A percentile compares a stretch with the other conserved stretches of the same genome.
Conservation (phyloP, 2,797 vertebrate genomes). For the Meda fulgida region DNA sequence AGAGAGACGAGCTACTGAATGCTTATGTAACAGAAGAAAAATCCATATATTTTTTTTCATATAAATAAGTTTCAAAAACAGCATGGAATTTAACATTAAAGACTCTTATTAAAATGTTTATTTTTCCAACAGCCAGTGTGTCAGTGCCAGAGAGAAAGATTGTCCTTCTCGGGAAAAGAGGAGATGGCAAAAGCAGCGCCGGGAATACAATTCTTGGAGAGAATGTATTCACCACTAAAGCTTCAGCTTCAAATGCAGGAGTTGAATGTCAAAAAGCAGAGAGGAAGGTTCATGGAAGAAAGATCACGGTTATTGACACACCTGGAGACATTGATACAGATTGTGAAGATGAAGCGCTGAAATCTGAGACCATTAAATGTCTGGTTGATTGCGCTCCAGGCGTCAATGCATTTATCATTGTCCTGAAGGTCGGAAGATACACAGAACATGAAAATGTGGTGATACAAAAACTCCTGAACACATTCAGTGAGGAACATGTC, state of each 20-base stretch:
- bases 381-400: too few relatives aligned
- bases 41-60: too few relatives aligned
- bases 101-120: not conserved
- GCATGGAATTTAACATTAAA: not conserved
- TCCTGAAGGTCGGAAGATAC: too few relatives aligned
- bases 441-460: too few relatives aligned
- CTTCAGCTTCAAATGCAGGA: not conserved
- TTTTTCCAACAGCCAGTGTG: conserved; percentile 1
- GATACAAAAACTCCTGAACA: not conserved
- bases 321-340: conserved; percentile 38
- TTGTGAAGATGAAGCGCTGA: not conserved
- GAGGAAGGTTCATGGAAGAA: not conserved
- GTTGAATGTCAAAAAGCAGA: not conserved
- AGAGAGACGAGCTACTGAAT: not conserved
- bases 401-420: too few relatives aligned
- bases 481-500: too few relatives aligned
- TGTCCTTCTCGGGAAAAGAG: conserved; percentile 46
- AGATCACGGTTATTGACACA: conserved; percentile 33
- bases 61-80: too few relatives aligned
- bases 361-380: too few relatives aligned
- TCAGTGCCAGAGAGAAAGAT: conserved; percentile 21
- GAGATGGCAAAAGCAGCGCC: conserved; percentile 39
- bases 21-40: too few relatives aligned
- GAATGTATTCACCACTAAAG: not conserved
- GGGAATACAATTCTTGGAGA: conserved; percentile 28